Conservation (phyloP, 1,140 invertebrate genomes). For the Adoxophyes honmai region DNA sequence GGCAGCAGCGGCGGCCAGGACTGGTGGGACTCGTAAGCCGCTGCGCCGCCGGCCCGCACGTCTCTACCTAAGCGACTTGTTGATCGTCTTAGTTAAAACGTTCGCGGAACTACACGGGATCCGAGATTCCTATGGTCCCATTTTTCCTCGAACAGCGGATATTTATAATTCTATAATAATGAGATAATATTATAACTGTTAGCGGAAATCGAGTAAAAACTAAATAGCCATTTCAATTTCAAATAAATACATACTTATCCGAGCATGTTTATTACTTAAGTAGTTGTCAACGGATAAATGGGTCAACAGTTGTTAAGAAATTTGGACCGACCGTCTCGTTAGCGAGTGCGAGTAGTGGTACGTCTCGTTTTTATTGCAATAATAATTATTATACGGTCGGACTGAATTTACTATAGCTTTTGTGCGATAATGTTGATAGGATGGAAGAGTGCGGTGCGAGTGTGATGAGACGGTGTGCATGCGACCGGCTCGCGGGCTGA, state of each 20-base stretch:
- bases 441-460: constrained; percentile 49
- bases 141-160: constrained; percentile 14
- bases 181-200: constrained; percentile 4
- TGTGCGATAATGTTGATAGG: constrained; percentile 26
- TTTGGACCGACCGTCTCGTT: neutral
- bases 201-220: constrained; percentile 1
- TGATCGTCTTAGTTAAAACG: neutral
- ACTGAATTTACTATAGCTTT: constrained; percentile 47
- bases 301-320: neutral
- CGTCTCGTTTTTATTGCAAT: neutral
- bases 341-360: neutral
- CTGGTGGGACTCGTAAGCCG: constrained; percentile 66
- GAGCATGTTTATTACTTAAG: constrained; percentile 8
- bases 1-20: constrained; percentile 55
- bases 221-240: constrained; percentile 10
- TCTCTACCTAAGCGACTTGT: constrained; percentile 13
- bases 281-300: neutral
- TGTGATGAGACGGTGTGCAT: constrained; percentile 22
- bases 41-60: constrained; percentile 24
- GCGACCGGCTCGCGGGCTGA: constrained; percentile 44
- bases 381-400: constrained; percentile 34
- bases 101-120: neutral
- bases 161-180: constrained; percentile 5
- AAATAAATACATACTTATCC: constrained; percentile 15
- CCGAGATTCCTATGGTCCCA: neutral